Percentiles rank a stretch among this genome's conserved stretches.
phyloP scores from a whole-genome alignment of 2,113 vertebrate species.

The Platichthys stellatus region DNA sequence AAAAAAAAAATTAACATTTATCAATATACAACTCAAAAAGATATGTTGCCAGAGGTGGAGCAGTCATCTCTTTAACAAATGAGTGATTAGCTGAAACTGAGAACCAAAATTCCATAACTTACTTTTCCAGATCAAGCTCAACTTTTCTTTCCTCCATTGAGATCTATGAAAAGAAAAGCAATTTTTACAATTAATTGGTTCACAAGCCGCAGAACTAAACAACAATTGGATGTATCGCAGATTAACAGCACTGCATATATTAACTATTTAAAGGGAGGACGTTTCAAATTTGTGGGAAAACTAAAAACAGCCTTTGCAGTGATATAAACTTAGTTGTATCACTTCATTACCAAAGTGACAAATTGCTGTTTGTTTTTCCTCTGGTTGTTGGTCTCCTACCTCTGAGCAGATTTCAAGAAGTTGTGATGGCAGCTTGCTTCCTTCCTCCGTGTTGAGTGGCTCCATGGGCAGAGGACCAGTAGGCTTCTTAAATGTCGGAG shows the following conservation, averaged over 20 bases:
- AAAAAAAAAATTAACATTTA: no score
- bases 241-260: no score
- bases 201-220: neutral
- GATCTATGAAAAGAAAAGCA: slow-evolving; percentile 36
- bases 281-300: neutral
- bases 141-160: slow-evolving; percentile 25
- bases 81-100: neutral
- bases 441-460: slow-evolving; percentile 69
- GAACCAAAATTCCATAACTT: slow-evolving; percentile 24
- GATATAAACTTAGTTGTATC: no score
- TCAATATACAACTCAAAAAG: neutral
- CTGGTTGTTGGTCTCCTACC: slow-evolving; percentile 36
- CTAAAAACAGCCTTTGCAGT: no score
- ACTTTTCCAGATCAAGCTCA: slow-evolving; percentile 61
- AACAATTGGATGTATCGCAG: neutral
- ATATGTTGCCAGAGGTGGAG: neutral
- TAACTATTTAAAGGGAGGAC: neutral
- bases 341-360: no score
- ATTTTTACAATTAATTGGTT: neutral
- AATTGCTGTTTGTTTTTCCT: no score
- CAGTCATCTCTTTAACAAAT: neutral
- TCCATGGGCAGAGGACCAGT: slow-evolving; percentile 67
- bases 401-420: slow-evolving; percentile 70
- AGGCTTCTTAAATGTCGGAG: slow-evolving; percentile 24
- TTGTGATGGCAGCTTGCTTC: slow-evolving; percentile 59